Evolutionary conservation across 2,113 vertebrate species (phyloP).

Genomic region (Mirza zaza): DNA sequence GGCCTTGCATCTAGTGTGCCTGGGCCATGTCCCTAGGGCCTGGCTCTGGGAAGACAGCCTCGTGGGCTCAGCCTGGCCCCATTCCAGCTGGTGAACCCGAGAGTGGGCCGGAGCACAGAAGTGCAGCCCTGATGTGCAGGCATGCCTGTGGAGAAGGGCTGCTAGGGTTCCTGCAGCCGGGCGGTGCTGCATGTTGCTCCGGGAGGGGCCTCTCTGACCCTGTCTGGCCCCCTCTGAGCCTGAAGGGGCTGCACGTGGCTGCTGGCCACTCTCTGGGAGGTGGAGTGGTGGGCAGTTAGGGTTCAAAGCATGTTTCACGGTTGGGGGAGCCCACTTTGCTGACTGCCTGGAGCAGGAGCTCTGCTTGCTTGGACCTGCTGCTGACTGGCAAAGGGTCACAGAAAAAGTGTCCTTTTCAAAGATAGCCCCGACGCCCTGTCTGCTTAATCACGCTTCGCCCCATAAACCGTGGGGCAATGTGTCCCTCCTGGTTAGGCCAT

Average conservation of each 20-base stretch:
- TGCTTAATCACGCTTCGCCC: not conserved
- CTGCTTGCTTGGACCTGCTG: not conserved
- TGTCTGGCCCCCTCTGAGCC: not conserved
- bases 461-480: fast-evolving
- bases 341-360: not conserved
- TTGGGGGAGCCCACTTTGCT: too few species aligned
- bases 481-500: constrained; percentile 5
- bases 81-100: fast-evolving
- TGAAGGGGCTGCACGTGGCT: fast-evolving
- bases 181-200: fast-evolving
- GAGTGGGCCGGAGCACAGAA: not conserved
- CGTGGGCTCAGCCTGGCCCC: fast-evolving
- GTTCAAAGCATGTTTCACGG: not conserved
- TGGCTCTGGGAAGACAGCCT: not conserved
- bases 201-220: not conserved
- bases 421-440: not conserved
- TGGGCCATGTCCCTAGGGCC: not conserved
- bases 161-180: not conserved
- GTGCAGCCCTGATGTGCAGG: fast-evolving
- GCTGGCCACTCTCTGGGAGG: not conserved
- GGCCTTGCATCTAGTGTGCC: not conserved
- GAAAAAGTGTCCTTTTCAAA: not conserved
- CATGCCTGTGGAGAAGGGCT: not conserved
- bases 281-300: not conserved
- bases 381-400: not conserved